Evolutionary conservation across 2,888 invertebrate genomes (phyloP).

Genomic region (Tanytarsus gracilentus): DNA sequence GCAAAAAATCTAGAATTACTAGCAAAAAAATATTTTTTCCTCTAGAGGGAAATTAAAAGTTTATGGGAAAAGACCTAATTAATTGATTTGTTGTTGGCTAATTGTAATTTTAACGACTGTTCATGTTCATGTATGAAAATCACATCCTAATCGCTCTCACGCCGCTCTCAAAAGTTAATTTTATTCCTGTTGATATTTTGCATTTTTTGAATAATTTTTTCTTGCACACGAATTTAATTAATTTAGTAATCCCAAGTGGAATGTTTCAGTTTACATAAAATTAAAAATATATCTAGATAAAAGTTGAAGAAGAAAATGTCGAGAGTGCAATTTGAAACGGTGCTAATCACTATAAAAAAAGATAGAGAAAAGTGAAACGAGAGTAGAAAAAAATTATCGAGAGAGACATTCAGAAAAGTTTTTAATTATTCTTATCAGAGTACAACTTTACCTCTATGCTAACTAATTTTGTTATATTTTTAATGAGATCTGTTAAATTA

Average conservation of each 20-base stretch:
- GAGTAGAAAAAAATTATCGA: neutral
- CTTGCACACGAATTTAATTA: too few relatives aligned
- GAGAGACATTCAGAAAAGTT: neutral
- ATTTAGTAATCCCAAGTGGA: neutral
- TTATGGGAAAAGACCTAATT: neutral
- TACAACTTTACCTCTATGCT: neutral
- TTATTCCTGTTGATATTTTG: neutral
- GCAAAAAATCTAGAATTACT: neutral
- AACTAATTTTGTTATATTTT: neutral
- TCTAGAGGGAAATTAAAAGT: neutral
- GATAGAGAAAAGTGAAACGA: neutral
- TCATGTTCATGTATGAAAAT: neutral
- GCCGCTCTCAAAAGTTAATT: constrained; percentile 2
- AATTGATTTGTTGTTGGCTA: constrained; percentile 23
- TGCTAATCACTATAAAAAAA: neutral
- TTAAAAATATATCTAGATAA: neutral
- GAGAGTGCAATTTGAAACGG: constrained; percentile 26
- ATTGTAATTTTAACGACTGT: constrained; percentile 23
- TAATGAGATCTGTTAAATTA: neutral
- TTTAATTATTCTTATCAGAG: neutral
- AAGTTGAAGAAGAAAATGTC: neutral
- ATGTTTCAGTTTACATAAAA: neutral
- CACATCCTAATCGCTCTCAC: too few relatives aligned
- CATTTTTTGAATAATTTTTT: too few relatives aligned
- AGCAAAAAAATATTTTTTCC: too few relatives aligned